A percentile compares a stretch with the other conserved stretches of the same genome.
These are phyloP conservation scores for Nomia melanderi DNA, from an alignment of 1,140 invertebrate genomes.

Conservation along the genomic window DNA sequence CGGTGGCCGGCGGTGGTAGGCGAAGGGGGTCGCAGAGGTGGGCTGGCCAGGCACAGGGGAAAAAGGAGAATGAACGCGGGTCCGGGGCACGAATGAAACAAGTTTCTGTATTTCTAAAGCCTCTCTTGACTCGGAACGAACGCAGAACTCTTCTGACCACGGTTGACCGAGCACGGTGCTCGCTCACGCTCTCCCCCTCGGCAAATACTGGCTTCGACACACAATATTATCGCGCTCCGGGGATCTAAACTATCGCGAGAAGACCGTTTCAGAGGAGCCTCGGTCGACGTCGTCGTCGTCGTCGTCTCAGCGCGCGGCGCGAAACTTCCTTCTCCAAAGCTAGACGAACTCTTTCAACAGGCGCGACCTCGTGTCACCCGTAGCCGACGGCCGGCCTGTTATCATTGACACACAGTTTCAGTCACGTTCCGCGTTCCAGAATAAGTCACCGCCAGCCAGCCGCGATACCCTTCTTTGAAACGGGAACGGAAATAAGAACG, in stretches of 20 bases:
- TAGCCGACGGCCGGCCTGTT: neutral
- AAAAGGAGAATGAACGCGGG: conserved; percentile 29
- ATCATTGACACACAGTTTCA: conserved; percentile 16
- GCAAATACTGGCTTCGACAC: conserved; percentile 69
- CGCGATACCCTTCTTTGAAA: conserved; percentile 3
- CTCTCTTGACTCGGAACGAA: conserved; percentile 31
- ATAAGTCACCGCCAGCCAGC: too few relatives aligned
- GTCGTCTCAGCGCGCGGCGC: conserved; percentile 33
- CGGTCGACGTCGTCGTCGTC: too few relatives aligned
- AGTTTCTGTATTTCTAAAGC: conserved; percentile 71
- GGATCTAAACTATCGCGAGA: conserved; percentile 68
- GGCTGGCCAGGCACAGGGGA: neutral
- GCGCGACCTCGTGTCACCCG: neutral
- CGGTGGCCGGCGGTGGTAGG: neutral
- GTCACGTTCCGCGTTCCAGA: conserved; percentile 4
- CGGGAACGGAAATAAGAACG: neutral
- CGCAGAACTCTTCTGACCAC: conserved; percentile 22
- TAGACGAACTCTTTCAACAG: conserved; percentile 34
- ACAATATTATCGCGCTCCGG: conserved; percentile 71
- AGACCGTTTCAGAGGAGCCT: neutral
- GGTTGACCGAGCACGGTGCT: conserved; percentile 26
- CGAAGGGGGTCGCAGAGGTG: conserved; percentile 19
- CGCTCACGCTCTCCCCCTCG: conserved; percentile 35
- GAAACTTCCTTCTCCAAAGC: conserved; percentile 12
- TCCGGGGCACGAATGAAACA: conserved; percentile 54